Percentiles rank a stretch among this genome's conserved stretches.
Evolutionary conservation across 1,140 invertebrate species (phyloP).

Genomic region (Nebria ingens): DNA sequence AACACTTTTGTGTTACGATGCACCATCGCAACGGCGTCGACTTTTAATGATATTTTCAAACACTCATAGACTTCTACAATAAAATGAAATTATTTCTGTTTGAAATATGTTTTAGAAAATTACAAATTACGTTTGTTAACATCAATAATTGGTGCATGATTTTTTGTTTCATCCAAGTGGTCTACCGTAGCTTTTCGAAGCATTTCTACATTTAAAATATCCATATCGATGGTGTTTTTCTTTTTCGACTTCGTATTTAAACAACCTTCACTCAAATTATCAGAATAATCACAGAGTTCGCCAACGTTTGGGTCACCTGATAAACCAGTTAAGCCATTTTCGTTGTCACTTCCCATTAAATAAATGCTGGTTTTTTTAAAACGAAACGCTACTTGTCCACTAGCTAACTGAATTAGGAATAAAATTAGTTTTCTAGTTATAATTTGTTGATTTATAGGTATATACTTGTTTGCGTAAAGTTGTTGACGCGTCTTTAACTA

Average conservation of each 20-base stretch:
- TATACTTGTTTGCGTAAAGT: slow-evolving; percentile 25
- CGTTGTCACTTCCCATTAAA: slow-evolving; percentile 43
- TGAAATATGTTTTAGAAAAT: slow-evolving; percentile 1
- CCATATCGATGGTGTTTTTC: slow-evolving; percentile 34
- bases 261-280: slow-evolving; percentile 26
- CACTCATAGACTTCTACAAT: slow-evolving; percentile 17
- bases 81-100: not conserved
- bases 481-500: slow-evolving; percentile 34
- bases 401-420: slow-evolving; percentile 48
- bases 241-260: slow-evolving; percentile 38
- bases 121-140: slow-evolving; percentile 29
- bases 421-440: no score
- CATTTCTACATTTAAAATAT: slow-evolving; percentile 35
- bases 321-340: slow-evolving; percentile 40
- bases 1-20: slow-evolving; percentile 48
- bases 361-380: slow-evolving; percentile 46
- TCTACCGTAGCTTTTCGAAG: slow-evolving; percentile 33
- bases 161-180: slow-evolving; percentile 16
- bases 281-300: slow-evolving; percentile 41
- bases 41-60: slow-evolving; percentile 45
- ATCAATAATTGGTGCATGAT: slow-evolving; percentile 29
- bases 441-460: slow-evolving; percentile 11
- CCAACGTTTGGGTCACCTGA: slow-evolving; percentile 42
- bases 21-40: slow-evolving; percentile 62
- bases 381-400: slow-evolving; percentile 53